Base-by-base conservation (phyloP, 1,140 invertebrate species). In the Tigriopus japonicus region DNA sequence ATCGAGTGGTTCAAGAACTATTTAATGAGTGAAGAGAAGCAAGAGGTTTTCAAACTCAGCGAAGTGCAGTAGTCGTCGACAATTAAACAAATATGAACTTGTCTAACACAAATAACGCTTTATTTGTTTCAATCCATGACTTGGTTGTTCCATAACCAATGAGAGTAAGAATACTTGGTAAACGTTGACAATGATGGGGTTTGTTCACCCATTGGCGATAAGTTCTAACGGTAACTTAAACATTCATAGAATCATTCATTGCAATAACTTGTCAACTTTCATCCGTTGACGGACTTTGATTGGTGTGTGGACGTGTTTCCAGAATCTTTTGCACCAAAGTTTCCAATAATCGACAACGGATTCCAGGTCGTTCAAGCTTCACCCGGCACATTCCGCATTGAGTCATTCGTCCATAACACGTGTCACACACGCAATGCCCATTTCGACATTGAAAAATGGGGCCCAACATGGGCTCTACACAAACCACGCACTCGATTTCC, bases 1-100 rank as follows among this genome's bases (percentile, higher is more conserved):
- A 85, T 98, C 28, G 72, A 81, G 24, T 97, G 92, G 92, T 98
- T 85, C 69, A 83, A 78, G 64, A 76, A 93, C 49, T 98, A 92
- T 71, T 98, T 98, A 5, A 21, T 19, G 12, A 12, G 5, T 71
- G 77, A 79, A 64, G 75, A 78, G 10, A 94, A 92, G 69, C 79
- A 82, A 66, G 74, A 80, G 43, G 67, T 94, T 45, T 70, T 94
- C 0, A 72, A 75, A 64, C 14, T 24, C 6, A 54, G 17, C 17
- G 52, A 24, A 54, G 14, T 24, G 19, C 15, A 49, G 12, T 49
- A 6, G 6, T 6, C 45, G 45, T 12, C 42, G n/a, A n/a, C n/a
- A n/a, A n/a, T n/a, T n/a, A n/a, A n/a, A 35, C 9, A 35, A 35
- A 9, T 35, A 35, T 35, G n/a, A n/a, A 35, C 28, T 3, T 9